These are phyloP conservation scores for Plectrocnemia conspersa DNA, from an alignment of 1,140 invertebrate species.

Conservation along the genomic window DNA sequence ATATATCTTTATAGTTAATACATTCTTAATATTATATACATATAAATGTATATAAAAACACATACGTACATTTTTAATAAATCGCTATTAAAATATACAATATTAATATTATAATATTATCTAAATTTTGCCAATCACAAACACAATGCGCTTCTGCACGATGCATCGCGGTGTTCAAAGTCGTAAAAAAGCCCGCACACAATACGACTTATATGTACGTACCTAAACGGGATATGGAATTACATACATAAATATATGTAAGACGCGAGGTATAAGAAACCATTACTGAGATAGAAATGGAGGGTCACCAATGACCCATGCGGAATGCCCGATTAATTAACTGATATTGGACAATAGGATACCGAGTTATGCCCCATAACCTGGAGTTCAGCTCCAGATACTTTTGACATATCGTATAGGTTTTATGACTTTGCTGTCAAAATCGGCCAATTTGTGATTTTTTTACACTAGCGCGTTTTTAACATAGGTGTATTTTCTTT, in stretches of 20 bases:
- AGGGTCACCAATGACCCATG: conserved; percentile 21
- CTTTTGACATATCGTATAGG: too few species aligned
- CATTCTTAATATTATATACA: background rate
- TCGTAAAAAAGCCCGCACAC: conserved; percentile 32
- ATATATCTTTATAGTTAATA: background rate
- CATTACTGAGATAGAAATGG: conserved; percentile 31
- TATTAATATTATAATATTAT: background rate
- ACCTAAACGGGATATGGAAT: conserved; percentile 18
- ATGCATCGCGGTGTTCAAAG: background rate
- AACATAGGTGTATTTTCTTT: too few species aligned
- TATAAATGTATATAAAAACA: background rate
- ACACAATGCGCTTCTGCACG: background rate
- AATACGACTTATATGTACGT: conserved; percentile 1
- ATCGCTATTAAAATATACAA: background rate
- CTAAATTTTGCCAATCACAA: background rate
- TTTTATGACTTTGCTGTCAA: too few species aligned
- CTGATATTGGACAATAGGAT: conserved; percentile 29
- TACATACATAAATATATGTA: too few species aligned
- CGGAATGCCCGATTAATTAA: conserved; percentile 34
- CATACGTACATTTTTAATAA: background rate
- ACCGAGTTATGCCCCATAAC: conserved; percentile 2
- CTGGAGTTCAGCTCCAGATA: too few species aligned
- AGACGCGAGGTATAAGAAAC: conserved; percentile 20
- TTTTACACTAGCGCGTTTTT: too few species aligned
- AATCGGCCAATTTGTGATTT: too few species aligned